phyloP scores from a whole-genome alignment of 2,113 vertebrate genomes.

The Balaenoptera acutorostrata region DNA sequence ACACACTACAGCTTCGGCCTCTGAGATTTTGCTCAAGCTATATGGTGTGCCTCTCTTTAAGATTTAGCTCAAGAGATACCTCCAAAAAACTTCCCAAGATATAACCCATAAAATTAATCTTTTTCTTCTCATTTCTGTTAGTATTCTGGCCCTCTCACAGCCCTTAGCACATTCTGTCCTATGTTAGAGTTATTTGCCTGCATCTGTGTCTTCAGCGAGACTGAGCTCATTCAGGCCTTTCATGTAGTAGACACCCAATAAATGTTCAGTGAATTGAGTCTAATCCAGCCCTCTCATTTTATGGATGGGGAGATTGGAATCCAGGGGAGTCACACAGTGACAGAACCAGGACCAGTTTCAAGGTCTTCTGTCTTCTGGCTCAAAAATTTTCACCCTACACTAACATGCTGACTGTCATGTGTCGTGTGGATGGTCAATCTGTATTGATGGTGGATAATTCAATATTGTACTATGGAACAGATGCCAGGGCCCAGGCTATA shows the following conservation, averaged over 20 bases:
- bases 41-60: neutral
- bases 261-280: constrained; percentile 1
- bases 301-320: neutral
- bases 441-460: neutral
- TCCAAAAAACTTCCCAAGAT: neutral
- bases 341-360: neutral
- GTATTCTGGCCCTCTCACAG: constrained; percentile 1
- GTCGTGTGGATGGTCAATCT: neutral
- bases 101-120: neutral
- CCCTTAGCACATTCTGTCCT: neutral
- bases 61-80: neutral
- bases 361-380: neutral
- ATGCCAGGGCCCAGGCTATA: neutral
- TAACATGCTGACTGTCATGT: neutral
- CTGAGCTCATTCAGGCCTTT: neutral
- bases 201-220: neutral
- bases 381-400: neutral
- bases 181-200: neutral
- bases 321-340: neutral
- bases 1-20: neutral
- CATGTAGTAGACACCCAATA: neutral
- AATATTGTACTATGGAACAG: neutral
- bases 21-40: neutral
- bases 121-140: neutral
- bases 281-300: neutral